Percentiles rank a stretch among this genome's conserved stretches.
Evolutionary conservation across 1,140 invertebrate species (phyloP).

Genomic region (Formica exsecta): DNA sequence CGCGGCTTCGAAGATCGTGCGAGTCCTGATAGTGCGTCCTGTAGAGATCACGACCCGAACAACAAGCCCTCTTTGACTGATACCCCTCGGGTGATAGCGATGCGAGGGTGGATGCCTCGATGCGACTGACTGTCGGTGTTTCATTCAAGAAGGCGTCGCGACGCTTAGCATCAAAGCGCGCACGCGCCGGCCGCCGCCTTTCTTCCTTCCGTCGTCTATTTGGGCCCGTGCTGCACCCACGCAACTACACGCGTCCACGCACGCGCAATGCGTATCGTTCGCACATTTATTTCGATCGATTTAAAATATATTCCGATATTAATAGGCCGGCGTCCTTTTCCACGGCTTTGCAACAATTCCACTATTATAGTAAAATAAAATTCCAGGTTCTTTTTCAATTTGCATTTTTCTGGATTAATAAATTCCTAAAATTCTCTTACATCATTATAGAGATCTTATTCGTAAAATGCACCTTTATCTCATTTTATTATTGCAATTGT

Average conservation of each 20-base stretch:
- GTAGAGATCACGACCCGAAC: not conserved
- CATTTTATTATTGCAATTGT: not conserved
- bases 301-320: constrained; percentile 76
- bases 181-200: constrained; percentile 69
- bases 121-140: constrained; percentile 77
- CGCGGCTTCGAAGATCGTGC: not conserved
- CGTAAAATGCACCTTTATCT: not conserved
- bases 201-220: constrained; percentile 60
- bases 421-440: not conserved
- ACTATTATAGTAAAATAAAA: not conserved
- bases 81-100: constrained; percentile 63
- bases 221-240: constrained; percentile 38
- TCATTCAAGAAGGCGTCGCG: constrained; percentile 82
- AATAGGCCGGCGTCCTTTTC: constrained; percentile 68
- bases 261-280: constrained; percentile 42
- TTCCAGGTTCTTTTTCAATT: no score
- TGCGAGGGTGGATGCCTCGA: constrained; percentile 77
- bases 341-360: not conserved
- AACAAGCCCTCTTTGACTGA: not conserved
- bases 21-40: not conserved
- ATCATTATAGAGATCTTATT: not conserved
- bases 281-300: constrained; percentile 80
- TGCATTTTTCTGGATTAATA: not conserved
- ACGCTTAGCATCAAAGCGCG: constrained; percentile 62
- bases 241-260: constrained; percentile 53